Conservation (phyloP, 2,797 vertebrate species). For the Rousettus madagascariensis region DNA sequence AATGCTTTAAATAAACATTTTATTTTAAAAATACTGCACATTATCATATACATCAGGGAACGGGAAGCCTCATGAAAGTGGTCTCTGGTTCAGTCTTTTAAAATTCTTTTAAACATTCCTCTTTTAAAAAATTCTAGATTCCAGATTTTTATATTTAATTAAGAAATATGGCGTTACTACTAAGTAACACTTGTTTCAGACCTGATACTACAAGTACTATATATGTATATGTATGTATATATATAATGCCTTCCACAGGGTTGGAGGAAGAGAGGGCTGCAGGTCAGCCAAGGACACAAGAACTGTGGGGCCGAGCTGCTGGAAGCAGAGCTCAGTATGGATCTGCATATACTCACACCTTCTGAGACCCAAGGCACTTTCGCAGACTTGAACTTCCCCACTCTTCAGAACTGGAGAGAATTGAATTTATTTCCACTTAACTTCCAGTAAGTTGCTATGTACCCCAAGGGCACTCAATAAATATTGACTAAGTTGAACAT, state of each 20-base stretch:
- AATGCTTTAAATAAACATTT: not conserved
- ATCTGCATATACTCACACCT: not conserved
- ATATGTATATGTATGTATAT: no score
- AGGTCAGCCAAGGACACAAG: not conserved
- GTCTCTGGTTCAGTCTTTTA: not conserved
- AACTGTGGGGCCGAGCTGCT: not conserved
- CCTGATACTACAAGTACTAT: no score
- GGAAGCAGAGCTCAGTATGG: not conserved
- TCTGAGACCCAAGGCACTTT: not conserved
- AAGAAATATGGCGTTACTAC: not conserved
- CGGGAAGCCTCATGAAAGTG: not conserved
- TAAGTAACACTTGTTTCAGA: not conserved
- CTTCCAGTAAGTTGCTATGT: not conserved
- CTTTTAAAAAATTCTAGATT: not conserved
- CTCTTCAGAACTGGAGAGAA: not conserved
- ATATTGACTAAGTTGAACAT: constrained; percentile 24
- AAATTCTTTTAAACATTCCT: not conserved
- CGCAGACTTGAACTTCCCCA: not conserved
- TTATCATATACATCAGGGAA: not conserved
- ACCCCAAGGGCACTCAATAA: constrained; percentile 16
- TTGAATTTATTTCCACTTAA: constrained; percentile 63
- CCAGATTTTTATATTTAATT: constrained; percentile 10
- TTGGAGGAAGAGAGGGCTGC: not conserved
- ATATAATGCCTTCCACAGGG: not conserved
- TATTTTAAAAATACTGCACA: not conserved